Evolutionary conservation across 2,888 invertebrate species (phyloP).

Genomic region (Rosalia funebris): DNA sequence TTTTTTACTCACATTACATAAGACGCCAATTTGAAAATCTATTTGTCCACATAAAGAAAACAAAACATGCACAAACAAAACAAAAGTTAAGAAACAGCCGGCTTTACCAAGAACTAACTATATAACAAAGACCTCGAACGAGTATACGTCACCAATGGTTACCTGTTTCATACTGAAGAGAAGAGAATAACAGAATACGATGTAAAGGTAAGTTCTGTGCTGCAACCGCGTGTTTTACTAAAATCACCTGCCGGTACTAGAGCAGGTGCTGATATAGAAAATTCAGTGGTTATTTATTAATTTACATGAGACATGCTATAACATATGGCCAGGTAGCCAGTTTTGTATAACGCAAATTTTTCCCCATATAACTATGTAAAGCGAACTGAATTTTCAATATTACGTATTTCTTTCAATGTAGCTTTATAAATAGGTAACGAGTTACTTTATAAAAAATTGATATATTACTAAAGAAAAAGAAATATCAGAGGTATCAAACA

Average conservation of each 20-base stretch:
- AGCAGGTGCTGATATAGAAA: conserved; percentile 24
- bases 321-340: conserved; percentile 1
- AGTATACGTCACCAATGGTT: conserved; percentile 40
- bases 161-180: conserved; percentile 46
- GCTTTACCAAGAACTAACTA: conserved; percentile 11
- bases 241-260: conserved; percentile 28
- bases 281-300: background rate
- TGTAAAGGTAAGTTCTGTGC: conserved; percentile 24
- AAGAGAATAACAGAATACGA: conserved; percentile 15
- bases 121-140: conserved; percentile 25
- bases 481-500: no score
- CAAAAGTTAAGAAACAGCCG: conserved; percentile 16
- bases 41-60: conserved; percentile 3
- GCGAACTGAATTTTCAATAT: no score
- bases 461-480: no score
- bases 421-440: no score
- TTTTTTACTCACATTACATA: conserved; percentile 15
- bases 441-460: no score
- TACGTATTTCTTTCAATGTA: no score
- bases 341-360: background rate
- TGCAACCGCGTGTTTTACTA: conserved; percentile 27
- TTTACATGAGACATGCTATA: conserved; percentile 9
- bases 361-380: no score
- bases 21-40: conserved; percentile 3
- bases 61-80: conserved; percentile 20